Percentiles rank a stretch among this genome's conserved stretches.
phyloP scores from a whole-genome alignment of 2,113 vertebrate genomes.

The Paramormyrops kingsleyae region DNA sequence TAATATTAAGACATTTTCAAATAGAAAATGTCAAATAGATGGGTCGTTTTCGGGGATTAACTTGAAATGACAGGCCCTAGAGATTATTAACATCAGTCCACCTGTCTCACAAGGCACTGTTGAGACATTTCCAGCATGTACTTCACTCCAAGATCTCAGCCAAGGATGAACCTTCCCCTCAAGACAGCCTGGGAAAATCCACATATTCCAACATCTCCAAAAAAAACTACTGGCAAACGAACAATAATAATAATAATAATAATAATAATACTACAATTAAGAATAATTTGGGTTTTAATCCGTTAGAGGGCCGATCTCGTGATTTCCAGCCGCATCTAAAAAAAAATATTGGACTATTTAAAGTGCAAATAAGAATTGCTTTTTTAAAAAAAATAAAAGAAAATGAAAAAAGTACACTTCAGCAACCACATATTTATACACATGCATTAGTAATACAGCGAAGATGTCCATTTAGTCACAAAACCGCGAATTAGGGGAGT shows the following conservation, averaged over 20 bases:
- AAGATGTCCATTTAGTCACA: neutral
- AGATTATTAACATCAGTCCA: neutral
- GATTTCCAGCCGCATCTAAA: neutral
- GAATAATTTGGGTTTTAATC: neutral
- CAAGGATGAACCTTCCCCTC: neutral
- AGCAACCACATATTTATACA: neutral
- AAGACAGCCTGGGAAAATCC: neutral
- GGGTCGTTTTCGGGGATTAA: neutral
- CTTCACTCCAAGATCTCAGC: neutral
- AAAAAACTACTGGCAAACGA: neutral
- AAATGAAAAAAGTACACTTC: neutral
- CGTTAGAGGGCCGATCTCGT: neutral
- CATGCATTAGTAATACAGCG: neutral
- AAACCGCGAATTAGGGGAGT: neutral
- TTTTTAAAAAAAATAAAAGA: neutral
- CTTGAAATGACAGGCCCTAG: neutral
- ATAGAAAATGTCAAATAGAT: neutral
- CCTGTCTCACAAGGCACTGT: neutral
- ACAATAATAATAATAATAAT: neutral
- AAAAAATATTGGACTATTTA: neutral
- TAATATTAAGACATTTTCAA: neutral
- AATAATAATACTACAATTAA: neutral
- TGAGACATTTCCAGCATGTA: neutral
- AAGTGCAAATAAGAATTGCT: neutral
- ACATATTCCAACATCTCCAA: neutral